Evolutionary conservation across 2,888 invertebrate genomes (phyloP), one percentile per base, ranked within the genome.

Genomic region (Muscina levida): DNA sequence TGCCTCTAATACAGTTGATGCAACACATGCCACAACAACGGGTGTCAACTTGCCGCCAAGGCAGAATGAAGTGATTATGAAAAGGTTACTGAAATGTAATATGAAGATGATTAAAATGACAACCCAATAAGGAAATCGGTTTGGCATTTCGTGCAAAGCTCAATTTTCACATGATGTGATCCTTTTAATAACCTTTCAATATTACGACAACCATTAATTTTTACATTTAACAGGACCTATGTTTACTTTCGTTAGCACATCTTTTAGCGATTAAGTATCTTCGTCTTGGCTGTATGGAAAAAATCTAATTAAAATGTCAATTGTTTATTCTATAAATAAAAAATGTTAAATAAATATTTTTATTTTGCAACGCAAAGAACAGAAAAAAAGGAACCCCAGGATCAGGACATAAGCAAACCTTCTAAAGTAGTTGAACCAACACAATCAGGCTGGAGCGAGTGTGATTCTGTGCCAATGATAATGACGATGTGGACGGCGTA

Each of bases 311-410:
- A 72, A 79, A 79, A 75, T 72, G 19, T 56, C 72, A 65, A 62
- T 75, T 75, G 79, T 72, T 79, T 79, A 68, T 72, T 72, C 67
- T 53, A 39, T 39, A 74, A 67, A 67, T 59, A 74, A 79, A 37
- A 59, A 59, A 37, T 10, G 26, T 71, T 71, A 74, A 71, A 74
- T 67, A 71, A 71, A 74, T 74, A 79, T 72, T 62, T 70, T 31
- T 31, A 42, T 24, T 68, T 56, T 4, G 39, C 6, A 22, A 19
- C 13, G 13, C 13, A n/a, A 62, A 39, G 62, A 62, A 62, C 31
- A 31, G 8, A 62, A 62, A 62, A 17, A 39, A 51, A 67, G 19
- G 48, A 67, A 67, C n/a, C 31, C 31, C 31, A 68, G 24, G 46
- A 31, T 37, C n/a, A n/a, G 37, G 4, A 31, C 8, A 31, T 31